Conservation (phyloP, 2,113 vertebrate species). For the Nymphicus hollandicus region DNA sequence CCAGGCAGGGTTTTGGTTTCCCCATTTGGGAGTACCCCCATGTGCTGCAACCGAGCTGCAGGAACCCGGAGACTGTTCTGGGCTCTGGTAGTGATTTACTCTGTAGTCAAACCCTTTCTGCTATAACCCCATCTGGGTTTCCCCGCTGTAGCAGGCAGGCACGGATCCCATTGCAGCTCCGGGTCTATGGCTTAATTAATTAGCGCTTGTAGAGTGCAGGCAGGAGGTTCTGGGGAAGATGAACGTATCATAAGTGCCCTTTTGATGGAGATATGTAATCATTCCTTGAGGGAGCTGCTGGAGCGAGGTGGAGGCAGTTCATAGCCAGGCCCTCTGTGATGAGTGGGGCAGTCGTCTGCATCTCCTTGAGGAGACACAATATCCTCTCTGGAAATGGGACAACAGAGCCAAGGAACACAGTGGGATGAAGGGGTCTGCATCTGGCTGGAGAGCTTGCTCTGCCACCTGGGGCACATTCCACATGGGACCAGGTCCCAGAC, state of each 20-base stretch:
- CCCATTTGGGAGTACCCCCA: neutral
- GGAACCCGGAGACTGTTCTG: neutral
- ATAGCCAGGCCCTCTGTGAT: fast-evolving
- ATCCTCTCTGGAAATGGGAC: neutral
- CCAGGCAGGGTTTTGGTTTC: neutral
- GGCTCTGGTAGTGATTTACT: neutral
- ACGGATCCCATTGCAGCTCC: neutral
- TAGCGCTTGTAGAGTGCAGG: constrained; percentile 8
- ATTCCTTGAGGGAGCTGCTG: neutral
- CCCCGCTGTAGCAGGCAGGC: neutral
- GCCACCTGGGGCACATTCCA: neutral
- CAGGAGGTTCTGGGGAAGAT: constrained; percentile 23
- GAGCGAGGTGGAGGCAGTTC: neutral
- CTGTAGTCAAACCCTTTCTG: neutral
- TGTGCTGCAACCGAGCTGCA: neutral
- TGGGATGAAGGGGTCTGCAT: neutral
- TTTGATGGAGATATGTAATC: neutral
- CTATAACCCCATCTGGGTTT: neutral
- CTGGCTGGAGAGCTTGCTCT: neutral
- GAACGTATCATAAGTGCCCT: neutral
- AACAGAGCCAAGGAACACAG: neutral
- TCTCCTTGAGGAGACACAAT: neutral
- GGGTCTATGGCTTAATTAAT: constrained; percentile 48
- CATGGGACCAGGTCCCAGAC: neutral
- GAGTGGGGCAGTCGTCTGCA: fast-evolving